Evolutionary conservation across 2,888 invertebrate species (phyloP).

Genomic region (Acleris cristana): DNA sequence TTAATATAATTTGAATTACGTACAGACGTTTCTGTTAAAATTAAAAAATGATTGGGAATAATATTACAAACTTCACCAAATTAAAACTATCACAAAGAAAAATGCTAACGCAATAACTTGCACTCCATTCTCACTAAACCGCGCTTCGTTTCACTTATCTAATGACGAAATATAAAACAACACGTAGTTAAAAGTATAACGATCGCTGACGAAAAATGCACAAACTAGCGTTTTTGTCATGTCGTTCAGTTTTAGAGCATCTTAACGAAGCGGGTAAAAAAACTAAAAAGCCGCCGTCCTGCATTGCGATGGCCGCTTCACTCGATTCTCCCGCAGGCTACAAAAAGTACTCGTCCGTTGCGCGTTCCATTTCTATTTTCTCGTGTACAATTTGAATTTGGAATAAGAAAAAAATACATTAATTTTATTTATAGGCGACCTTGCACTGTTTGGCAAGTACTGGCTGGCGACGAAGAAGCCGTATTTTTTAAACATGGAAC

Average conservation of each 20-base stretch:
- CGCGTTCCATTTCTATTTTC: conserved; percentile 37
- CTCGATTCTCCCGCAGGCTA: conserved; percentile 15
- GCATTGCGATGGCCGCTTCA: conserved; percentile 33
- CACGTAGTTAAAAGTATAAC: conserved; percentile 29
- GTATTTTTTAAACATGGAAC: conserved; percentile 21
- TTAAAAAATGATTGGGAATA: no score
- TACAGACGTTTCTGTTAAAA: no score
- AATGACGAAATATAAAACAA: conserved; percentile 17
- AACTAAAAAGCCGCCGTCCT: conserved; percentile 36
- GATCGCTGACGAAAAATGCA: conserved; percentile 30
- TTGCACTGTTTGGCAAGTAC: conserved; percentile 32
- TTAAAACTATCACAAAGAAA: neutral
- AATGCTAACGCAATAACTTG: neutral
- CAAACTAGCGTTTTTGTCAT: conserved; percentile 38
- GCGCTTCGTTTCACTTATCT: neutral
- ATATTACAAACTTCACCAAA: no score
- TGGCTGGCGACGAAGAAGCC: conserved; percentile 28
- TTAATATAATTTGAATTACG: no score
- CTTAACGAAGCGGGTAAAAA: conserved; percentile 50
- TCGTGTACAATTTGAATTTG: conserved; percentile 33
- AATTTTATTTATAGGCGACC: conserved; percentile 35
- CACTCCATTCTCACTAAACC: neutral
- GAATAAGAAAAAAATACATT: conserved; percentile 33
- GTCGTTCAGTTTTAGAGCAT: conserved; percentile 47
- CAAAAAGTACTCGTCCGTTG: conserved; percentile 34